Percentiles rank a stretch among this genome's conserved stretches.
These are phyloP conservation scores for Agrochola macilenta DNA, from an alignment of 2,888 invertebrate genomes.

Conservation along the genomic window DNA sequence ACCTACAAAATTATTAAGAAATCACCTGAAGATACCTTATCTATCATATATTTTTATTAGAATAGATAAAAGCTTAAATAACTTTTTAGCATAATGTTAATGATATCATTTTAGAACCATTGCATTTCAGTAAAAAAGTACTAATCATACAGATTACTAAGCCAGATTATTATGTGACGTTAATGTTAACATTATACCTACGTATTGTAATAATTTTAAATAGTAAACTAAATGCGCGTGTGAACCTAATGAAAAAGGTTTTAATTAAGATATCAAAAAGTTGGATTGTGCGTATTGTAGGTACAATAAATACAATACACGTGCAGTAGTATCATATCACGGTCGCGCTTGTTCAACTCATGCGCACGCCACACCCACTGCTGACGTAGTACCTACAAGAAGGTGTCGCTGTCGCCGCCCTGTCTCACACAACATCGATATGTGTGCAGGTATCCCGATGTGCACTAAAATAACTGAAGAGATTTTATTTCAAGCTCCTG, in stretches of 20 bases:
- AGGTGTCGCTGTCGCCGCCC: slow-evolving; percentile 42
- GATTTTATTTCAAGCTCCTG: neutral
- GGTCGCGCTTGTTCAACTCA: slow-evolving; percentile 70
- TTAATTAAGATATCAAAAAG: slow-evolving; percentile 21
- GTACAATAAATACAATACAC: slow-evolving; percentile 12
- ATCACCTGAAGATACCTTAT: slow-evolving; percentile 18
- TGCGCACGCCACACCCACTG: slow-evolving; percentile 69
- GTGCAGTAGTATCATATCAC: slow-evolving; percentile 30
- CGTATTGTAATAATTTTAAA: neutral
- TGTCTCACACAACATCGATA: slow-evolving; percentile 41
- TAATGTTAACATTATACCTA: slow-evolving; percentile 15
- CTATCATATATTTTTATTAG: slow-evolving; percentile 5
- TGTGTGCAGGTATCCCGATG: slow-evolving; percentile 1
- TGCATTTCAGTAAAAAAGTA: neutral
- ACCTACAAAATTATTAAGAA: slow-evolving; percentile 35
- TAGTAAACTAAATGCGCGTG: slow-evolving; percentile 18
- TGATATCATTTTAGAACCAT: neutral
- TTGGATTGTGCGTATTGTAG: slow-evolving; percentile 7
- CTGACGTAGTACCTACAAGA: slow-evolving; percentile 60
- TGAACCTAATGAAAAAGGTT: slow-evolving; percentile 20
- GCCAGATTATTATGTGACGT: neutral
- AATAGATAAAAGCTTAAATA: neutral
- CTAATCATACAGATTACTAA: neutral
- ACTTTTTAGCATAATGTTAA: neutral
- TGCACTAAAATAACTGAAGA: neutral